These are phyloP conservation scores for Montipora cactus DNA, from an alignment of 64 coral and sea anemone species.

Conservation along the genomic window DNA sequence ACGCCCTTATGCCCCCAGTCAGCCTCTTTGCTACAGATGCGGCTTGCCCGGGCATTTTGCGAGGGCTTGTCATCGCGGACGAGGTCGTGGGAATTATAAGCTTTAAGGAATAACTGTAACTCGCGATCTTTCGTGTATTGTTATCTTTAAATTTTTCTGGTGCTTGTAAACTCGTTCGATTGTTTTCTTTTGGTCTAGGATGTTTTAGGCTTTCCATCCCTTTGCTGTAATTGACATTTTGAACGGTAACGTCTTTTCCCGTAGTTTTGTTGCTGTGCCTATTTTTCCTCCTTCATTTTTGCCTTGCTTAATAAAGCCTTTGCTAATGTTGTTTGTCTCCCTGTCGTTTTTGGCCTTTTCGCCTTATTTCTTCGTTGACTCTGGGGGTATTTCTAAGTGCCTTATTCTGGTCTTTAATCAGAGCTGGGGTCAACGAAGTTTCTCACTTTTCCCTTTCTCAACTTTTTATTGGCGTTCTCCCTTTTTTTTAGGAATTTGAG, in stretches of 20 bases:
- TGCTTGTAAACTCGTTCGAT: no score
- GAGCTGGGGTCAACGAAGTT: background rate
- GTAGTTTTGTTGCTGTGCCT: no score
- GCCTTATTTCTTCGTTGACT: background rate
- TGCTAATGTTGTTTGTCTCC: background rate
- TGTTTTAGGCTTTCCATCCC: no score
- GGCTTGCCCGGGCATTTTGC: background rate
- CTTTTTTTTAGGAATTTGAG: background rate
- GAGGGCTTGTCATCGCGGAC: background rate
- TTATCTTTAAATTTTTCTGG: no score
- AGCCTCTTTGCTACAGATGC: background rate
- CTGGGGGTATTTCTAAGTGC: background rate
- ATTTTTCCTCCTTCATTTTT: no score
- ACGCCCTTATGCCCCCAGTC: background rate
- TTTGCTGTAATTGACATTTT: no score
- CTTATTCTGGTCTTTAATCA: constrained; percentile 24
- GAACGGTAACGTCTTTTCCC: no score
- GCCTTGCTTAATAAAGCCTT: no score
- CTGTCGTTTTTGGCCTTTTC: background rate
- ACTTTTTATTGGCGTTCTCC: background rate
- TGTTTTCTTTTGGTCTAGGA: no score
- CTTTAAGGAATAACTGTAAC: no score
- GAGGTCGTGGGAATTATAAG: no score
- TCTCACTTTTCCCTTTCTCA: background rate
- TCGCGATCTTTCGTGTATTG: no score